These are phyloP conservation scores for Polypedilum pembai DNA, from an alignment of 1,140 invertebrate species.

Conservation along the genomic window DNA sequence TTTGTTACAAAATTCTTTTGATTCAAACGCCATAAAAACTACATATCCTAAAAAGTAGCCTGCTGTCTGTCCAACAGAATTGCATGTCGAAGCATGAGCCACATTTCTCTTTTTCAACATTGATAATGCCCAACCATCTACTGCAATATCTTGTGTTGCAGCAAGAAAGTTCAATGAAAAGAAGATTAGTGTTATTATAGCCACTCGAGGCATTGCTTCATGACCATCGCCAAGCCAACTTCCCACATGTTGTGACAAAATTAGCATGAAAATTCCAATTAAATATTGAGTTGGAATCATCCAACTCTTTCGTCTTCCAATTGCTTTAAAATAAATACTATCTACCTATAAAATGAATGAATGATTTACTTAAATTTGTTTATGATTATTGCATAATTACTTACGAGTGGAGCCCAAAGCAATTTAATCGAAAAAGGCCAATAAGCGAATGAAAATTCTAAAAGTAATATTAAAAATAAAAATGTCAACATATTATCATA, in stretches of 20 bases:
- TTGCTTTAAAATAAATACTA: conserved; percentile 67
- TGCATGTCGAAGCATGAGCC: conserved; percentile 98
- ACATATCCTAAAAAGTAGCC: conserved; percentile 98
- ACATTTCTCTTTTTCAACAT: conserved; percentile 94
- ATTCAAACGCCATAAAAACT: conserved; percentile 94
- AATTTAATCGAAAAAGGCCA: conserved; percentile 53
- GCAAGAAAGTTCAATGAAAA: conserved; percentile 87
- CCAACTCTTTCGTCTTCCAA: conserved; percentile 93
- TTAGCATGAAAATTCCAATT: conserved; percentile 71
- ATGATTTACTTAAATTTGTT: too few species aligned
- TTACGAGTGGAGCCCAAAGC: conserved; percentile 84
- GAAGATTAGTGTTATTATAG: conserved; percentile 71
- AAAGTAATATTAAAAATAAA: not conserved
- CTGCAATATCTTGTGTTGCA: conserved; percentile 96
- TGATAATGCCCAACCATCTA: conserved; percentile 96
- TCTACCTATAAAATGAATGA: conserved; percentile 50
- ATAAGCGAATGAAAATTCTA: not conserved
- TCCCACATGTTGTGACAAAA: conserved; percentile 65
- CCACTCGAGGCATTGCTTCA: conserved; percentile 58
- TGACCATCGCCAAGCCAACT: conserved; percentile 57
- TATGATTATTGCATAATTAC: too few species aligned
- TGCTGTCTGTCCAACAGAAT: conserved; percentile 95
- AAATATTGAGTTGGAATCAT: conserved; percentile 78
- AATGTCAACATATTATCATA: not conserved
- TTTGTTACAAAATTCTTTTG: conserved; percentile 89